phyloP scores from a whole-genome alignment of 2,888 invertebrate genomes.

The Thereva unica region DNA sequence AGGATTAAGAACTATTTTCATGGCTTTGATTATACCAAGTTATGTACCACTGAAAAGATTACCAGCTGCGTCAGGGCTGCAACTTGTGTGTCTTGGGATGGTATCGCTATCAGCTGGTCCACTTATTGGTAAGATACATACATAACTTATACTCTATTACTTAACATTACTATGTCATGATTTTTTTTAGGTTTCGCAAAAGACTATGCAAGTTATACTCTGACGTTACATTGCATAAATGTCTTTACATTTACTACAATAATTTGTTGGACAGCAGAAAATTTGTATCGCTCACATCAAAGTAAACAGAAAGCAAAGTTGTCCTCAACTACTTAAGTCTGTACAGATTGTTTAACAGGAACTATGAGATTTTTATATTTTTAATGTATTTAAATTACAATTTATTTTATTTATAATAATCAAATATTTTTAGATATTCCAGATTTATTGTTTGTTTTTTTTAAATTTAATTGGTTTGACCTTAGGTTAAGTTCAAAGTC shows the following conservation, averaged over 20 bases:
- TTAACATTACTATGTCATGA: background rate
- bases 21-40: slow-evolving; percentile 73
- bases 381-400: no score
- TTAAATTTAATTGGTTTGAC: no score
- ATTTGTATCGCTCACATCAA: slow-evolving; percentile 41
- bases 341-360: no score
- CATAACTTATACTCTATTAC: background rate
- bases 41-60: slow-evolving; percentile 71
- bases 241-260: slow-evolving; percentile 68
- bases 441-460: no score
- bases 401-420: no score
- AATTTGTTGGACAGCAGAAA: slow-evolving; percentile 66
- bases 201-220: slow-evolving; percentile 64
- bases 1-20: slow-evolving; percentile 73
- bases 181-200: slow-evolving; percentile 65
- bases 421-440: no score
- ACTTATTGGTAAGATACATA: slow-evolving; percentile 63
- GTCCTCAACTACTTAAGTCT: no score
- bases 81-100: slow-evolving; percentile 68
- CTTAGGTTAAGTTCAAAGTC: no score
- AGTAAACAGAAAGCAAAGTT: background rate
- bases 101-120: slow-evolving; percentile 68
- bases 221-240: slow-evolving; percentile 69
- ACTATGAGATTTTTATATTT: no score
- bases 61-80: slow-evolving; percentile 73